These are phyloP conservation scores for Adrianichthys oophorus DNA, from an alignment of 2,797 vertebrate genomes.

Conservation along the genomic window DNA sequence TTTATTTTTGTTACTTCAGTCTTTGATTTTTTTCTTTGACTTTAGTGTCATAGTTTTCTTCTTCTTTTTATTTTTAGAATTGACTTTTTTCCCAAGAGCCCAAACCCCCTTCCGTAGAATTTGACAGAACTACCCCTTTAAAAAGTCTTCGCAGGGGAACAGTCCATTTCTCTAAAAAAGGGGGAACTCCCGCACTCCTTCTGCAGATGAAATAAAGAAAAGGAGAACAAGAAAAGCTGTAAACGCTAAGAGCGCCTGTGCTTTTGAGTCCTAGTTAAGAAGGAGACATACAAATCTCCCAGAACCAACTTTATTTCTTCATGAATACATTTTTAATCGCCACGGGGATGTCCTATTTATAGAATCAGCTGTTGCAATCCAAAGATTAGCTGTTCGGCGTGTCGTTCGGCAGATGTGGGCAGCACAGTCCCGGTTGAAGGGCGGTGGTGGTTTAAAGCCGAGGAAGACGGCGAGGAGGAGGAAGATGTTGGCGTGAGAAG, in stretches of 20 bases:
- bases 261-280: accelerated
- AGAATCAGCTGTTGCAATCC: slow-evolving; percentile 82
- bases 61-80: too few species aligned
- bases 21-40: too few species aligned
- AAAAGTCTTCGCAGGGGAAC: slow-evolving; percentile 59
- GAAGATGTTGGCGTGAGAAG: slow-evolving; percentile 55
- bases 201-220: not conserved
- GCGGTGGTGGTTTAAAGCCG: slow-evolving; percentile 47
- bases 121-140: slow-evolving; percentile 70
- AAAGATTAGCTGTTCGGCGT: slow-evolving; percentile 73
- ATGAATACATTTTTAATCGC: slow-evolving; percentile 31
- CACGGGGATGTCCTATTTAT: slow-evolving; percentile 74
- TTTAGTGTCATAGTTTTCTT: too few species aligned
- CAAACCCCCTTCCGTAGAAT: not conserved
- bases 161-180: slow-evolving; percentile 64
- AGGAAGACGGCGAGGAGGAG: slow-evolving; percentile 43
- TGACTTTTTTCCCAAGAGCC: too few species aligned
- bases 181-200: slow-evolving; percentile 7
- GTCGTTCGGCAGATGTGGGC: slow-evolving; percentile 69
- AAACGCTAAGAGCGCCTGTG: accelerated
- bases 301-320: not conserved
- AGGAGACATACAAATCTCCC: accelerated
- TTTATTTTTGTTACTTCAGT: too few species aligned
- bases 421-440: slow-evolving; percentile 46
- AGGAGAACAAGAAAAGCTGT: accelerated